These are phyloP conservation scores for Crossoptilon crossoptilon DNA, from an alignment of 2,797 vertebrate genomes.

Conservation along the genomic window DNA sequence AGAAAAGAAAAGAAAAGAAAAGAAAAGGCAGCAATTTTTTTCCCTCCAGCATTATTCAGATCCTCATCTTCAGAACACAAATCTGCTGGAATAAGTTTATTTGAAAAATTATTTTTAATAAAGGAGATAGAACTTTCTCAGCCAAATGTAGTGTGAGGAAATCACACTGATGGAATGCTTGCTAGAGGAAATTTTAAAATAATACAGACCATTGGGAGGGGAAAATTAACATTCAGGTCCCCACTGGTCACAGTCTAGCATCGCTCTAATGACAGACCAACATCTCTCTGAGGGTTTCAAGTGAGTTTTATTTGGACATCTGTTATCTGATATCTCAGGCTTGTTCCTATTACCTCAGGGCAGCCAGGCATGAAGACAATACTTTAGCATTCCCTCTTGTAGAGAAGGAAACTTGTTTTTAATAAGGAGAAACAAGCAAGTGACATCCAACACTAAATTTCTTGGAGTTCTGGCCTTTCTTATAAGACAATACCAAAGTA, in stretches of 20 bases:
- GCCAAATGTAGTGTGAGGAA: neutral
- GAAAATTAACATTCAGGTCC: conserved; percentile 61
- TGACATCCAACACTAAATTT: neutral
- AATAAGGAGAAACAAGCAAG: neutral
- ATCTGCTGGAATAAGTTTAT: neutral
- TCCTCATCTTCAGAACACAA: neutral
- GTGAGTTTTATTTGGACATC: conserved; percentile 18
- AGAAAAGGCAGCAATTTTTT: neutral
- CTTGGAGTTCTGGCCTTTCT: neutral
- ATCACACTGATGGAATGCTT: neutral
- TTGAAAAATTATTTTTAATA: neutral
- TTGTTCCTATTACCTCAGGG: neutral
- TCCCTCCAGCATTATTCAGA: neutral
- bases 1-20: no score
- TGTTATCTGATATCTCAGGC: neutral
- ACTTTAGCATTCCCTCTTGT: neutral
- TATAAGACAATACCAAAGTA: neutral
- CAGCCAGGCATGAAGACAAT: neutral
- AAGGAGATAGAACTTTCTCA: neutral
- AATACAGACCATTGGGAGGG: neutral
- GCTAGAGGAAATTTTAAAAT: neutral
- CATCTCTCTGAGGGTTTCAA: neutral
- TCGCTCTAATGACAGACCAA: conserved; percentile 4
- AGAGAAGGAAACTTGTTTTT: neutral
- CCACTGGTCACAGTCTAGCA: conserved; percentile 47